Evolutionary conservation across 2,113 vertebrate genomes (phyloP).

Genomic region (Ceyx cyanopectus): DNA sequence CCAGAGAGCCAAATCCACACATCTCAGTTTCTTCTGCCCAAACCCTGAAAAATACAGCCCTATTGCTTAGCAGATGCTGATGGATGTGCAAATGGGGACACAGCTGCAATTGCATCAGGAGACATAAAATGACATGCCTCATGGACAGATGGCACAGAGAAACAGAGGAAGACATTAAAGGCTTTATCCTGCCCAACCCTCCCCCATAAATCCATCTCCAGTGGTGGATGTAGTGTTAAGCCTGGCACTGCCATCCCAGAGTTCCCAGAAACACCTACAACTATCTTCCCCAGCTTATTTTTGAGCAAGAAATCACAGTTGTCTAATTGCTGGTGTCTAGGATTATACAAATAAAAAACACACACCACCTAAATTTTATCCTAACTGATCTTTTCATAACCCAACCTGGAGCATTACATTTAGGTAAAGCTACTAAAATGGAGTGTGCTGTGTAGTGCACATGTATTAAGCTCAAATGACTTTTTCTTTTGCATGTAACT

Average conservation of each 20-base stretch:
- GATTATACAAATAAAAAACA: neutral
- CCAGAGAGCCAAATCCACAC: neutral
- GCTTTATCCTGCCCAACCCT: neutral
- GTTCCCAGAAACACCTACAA: neutral
- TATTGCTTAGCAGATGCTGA: neutral
- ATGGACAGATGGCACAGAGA: neutral
- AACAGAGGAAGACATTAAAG: neutral
- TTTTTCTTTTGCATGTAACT: neutral
- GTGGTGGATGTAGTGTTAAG: neutral
- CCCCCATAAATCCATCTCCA: neutral
- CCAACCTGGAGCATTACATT: neutral
- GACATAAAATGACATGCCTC: neutral
- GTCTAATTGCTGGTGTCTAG: neutral
- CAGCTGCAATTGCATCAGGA: neutral
- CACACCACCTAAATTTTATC: neutral
- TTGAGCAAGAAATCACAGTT: neutral
- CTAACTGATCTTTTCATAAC: neutral
- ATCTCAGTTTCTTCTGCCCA: neutral
- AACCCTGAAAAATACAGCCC: neutral
- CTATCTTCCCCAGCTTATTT: neutral
- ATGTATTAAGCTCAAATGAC: neutral
- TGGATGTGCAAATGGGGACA: neutral
- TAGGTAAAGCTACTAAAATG: neutral
- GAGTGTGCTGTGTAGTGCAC: rapidly evolving
- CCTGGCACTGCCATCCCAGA: neutral